Evolutionary conservation across 2,888 invertebrate genomes (phyloP).

Genomic region (Aphidius colemani): DNA sequence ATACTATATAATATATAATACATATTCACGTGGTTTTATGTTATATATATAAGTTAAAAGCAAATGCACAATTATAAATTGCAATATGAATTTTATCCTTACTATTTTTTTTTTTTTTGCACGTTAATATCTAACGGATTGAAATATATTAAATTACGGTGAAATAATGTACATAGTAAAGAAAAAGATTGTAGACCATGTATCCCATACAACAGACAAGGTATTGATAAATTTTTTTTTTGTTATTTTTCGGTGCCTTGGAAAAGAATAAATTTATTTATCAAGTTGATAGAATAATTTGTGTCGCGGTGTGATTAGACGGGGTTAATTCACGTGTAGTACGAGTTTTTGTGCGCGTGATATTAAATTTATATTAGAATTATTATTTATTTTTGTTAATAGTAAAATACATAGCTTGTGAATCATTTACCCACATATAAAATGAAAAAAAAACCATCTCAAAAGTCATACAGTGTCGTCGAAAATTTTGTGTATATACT

Average conservation of each 20-base stretch:
- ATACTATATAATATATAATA: background rate
- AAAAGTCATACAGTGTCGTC: no score
- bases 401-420: background rate
- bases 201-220: no score
- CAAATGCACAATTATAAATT: background rate
- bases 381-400: no score
- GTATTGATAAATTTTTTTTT: background rate
- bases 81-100: no score
- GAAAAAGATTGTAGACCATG: no score
- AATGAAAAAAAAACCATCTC: no score
- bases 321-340: conserved; percentile 24
- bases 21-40: conserved; percentile 16
- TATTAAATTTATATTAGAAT: conserved; percentile 9
- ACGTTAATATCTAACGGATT: background rate
- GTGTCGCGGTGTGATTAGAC: conserved; percentile 26
- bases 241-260: conserved; percentile 25
- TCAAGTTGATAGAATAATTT: background rate
- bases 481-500: no score
- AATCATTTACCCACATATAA: background rate
- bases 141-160: conserved; percentile 2
- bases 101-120: conserved; percentile 5
- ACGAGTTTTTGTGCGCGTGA: conserved; percentile 25
- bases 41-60: conserved; percentile 10
- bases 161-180: no score
- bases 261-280: conserved; percentile 13